A percentile compares a stretch with the other conserved stretches of the same genome.
Conservation (phyloP, 2,888 invertebrate genomes). For the Graphium colonna region DNA sequence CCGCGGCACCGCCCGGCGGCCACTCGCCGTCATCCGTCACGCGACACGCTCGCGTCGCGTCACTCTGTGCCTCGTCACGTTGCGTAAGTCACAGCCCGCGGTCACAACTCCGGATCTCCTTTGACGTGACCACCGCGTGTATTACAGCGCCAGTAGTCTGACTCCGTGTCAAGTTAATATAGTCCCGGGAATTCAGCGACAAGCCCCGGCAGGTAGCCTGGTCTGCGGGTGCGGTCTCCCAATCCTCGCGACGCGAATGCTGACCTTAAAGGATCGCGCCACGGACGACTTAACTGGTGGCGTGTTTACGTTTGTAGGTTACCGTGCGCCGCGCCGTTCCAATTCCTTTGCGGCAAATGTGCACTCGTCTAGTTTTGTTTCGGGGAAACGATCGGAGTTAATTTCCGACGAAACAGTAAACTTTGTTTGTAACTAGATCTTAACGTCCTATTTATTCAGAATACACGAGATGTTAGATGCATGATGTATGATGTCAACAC, state of each 20-base stretch:
- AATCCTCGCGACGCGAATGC: constrained; percentile 59
- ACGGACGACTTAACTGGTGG: constrained; percentile 36
- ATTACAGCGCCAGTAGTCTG: constrained; percentile 44
- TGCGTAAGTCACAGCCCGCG: constrained; percentile 68
- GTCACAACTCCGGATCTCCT: constrained; percentile 54
- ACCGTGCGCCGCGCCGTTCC: constrained; percentile 34
- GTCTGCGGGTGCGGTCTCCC: constrained; percentile 65
- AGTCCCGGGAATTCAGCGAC: constrained; percentile 44
- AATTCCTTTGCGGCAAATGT: constrained; percentile 34
- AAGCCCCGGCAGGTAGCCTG: constrained; percentile 49
- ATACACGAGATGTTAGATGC: too few species aligned
- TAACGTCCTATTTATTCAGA: too few species aligned
- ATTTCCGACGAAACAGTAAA: too few species aligned
- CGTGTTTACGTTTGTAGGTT: constrained; percentile 55
- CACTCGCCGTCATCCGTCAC: constrained; percentile 47
- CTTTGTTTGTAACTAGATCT: too few species aligned
- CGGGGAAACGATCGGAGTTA: background rate
- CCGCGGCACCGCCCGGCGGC: constrained; percentile 64
- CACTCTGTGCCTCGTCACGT: constrained; percentile 56
- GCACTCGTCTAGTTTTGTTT: constrained; percentile 28
- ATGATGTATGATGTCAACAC: too few species aligned
- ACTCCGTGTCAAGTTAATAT: constrained; percentile 43
- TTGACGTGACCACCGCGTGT: constrained; percentile 67
- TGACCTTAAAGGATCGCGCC: constrained; percentile 61
- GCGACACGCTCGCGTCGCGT: constrained; percentile 26